Evolutionary conservation across 2,113 vertebrate genomes (phyloP), one percentile per base, ranked within the genome.

Genomic region (Chionomys nivalis): DNA sequence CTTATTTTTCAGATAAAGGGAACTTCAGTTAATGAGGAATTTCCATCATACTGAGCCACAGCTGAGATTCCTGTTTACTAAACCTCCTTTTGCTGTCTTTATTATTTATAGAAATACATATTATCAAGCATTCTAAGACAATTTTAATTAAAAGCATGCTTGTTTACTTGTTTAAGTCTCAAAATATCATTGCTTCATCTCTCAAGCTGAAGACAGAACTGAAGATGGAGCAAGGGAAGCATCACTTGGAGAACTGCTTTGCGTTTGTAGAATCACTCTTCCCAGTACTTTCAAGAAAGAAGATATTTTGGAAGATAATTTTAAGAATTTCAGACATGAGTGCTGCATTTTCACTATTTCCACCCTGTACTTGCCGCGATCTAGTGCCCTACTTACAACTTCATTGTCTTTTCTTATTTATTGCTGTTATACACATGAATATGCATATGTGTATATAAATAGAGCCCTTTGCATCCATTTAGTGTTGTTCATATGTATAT

Each of bases 341-440:
- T 36, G 19, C 9, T 79, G 9, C 21, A 23, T 36, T 79, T 36
- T 79, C 49, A 79, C 4, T 16, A 52, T 23, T 55, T 36, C 49
- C 1, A 82, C 21, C 21, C 12, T 24, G 23, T 24, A 2, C 11
- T 58, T 1, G 6, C 5, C 10, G 4, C 19, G 10, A 10, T 11
- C 19, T 33, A 55, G 5, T 52, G 11, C 19, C 2, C 9, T 21
- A 79, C 31, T 49, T 52, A 31, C 47, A 52, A 49, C 3, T 2
- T 78, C 16, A 33, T 52, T 17, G 28, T 1, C 17, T 72, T n/a
- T 5, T 52, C 14, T 33, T 52, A 33, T 76, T 75, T 66, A 19
- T 75, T 76, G 28, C 73, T 28, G 5, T 28, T 33, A 33, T 31
- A 66, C 10, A 33, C 26, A 66, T 66, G 11, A 14, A 31, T 14